phyloP scores from a whole-genome alignment of 2,797 vertebrate genomes.

The Sciurus carolinensis region DNA sequence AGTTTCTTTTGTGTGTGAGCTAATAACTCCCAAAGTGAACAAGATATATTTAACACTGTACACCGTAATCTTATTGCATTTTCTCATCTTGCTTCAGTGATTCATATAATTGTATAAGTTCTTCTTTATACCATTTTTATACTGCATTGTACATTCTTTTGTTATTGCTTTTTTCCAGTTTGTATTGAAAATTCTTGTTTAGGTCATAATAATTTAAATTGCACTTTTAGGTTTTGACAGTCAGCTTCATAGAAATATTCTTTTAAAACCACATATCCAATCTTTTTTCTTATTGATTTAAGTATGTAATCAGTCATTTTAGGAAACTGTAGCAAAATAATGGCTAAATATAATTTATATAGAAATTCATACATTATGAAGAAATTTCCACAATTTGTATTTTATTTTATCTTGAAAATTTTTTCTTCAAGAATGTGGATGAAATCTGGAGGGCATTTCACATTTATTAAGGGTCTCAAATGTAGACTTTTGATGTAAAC shows the following conservation, averaged over 20 bases:
- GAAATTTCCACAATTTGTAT: background rate
- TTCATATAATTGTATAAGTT: background rate
- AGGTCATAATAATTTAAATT: background rate
- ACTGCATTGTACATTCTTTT: background rate
- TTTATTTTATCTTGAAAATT: slow-evolving; percentile 15
- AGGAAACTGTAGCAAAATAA: background rate
- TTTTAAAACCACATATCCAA: background rate
- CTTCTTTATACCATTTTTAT: background rate
- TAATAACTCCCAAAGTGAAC: background rate
- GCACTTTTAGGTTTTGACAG: background rate
- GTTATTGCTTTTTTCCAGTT: background rate
- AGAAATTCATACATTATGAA: background rate
- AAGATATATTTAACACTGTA: background rate
- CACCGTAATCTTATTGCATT: background rate
- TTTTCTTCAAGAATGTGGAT: background rate
- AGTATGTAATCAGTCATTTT: background rate
- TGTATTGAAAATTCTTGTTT: background rate
- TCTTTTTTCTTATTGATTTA: slow-evolving; percentile 2
- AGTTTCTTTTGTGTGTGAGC: background rate
- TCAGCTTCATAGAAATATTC: background rate
- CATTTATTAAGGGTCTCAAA: background rate
- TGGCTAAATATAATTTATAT: background rate
- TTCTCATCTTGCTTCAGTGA: background rate
- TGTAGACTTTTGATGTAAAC: background rate
- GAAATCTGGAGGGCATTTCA: background rate